Conservation (phyloP, 2,797 vertebrate genomes). For the Morelia viridis region DNA sequence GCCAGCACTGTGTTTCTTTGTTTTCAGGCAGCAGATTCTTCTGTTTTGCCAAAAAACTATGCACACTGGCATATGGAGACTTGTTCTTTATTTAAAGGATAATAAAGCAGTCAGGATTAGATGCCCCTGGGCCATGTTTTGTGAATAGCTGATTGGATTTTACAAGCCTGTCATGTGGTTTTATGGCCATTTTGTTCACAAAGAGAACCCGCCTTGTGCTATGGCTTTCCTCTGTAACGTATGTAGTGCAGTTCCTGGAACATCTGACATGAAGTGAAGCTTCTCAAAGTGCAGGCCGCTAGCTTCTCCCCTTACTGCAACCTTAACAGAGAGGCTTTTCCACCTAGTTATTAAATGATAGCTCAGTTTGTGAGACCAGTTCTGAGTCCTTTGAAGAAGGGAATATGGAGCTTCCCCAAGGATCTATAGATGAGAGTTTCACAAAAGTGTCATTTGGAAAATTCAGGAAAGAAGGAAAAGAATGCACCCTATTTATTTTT, state of each 20-base stretch:
- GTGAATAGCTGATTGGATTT: neutral
- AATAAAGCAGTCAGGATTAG: neutral
- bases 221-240: neutral
- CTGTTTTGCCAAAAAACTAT: neutral
- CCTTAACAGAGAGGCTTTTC: neutral
- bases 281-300: neutral
- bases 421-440: neutral
- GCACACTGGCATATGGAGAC: neutral
- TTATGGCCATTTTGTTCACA: constrained; percentile 3
- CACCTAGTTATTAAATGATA: neutral
- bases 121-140: neutral
- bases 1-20: neutral
- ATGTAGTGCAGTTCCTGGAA: neutral
- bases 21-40: neutral
- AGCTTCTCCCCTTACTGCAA: neutral
- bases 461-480: neutral
- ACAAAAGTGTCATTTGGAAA: neutral
- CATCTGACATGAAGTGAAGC: neutral
- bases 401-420: neutral
- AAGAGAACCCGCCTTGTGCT: neutral
- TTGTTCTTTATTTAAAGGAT: neutral
- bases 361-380: neutral
- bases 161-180: neutral
- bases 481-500: neutral
- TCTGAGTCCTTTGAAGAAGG: neutral